Evolutionary conservation across 2,113 vertebrate species (phyloP).

Genomic region (Balaenoptera acutorostrata): DNA sequence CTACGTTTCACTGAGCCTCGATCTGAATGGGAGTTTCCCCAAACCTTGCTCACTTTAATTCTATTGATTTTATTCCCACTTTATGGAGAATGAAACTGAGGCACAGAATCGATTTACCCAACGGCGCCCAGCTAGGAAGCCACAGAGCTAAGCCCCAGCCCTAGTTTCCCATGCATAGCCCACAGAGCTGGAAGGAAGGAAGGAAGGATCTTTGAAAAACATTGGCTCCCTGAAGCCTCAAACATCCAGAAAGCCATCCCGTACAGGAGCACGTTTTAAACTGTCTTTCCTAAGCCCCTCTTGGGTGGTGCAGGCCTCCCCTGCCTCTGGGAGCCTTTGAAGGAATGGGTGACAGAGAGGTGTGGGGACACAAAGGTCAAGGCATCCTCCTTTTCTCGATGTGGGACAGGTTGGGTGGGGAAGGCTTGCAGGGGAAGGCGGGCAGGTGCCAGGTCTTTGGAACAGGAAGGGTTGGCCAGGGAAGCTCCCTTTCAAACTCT

Average conservation of each 20-base stretch:
- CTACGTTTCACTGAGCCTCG: background rate
- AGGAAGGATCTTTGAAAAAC: background rate
- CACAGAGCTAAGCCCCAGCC: background rate
- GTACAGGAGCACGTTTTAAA: background rate
- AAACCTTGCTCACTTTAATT: background rate
- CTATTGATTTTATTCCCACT: background rate
- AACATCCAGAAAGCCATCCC: background rate
- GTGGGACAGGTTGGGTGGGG: background rate
- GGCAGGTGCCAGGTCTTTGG: background rate
- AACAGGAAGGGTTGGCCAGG: no score
- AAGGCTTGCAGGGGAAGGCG: background rate
- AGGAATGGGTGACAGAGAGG: background rate
- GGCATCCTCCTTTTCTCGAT: rapidly evolving
- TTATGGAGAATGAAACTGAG: background rate
- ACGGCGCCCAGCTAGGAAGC: background rate
- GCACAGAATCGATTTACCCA: background rate
- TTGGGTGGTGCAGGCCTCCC: no score
- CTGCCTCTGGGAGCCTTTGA: background rate
- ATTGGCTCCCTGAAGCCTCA: background rate
- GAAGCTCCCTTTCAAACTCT: background rate
- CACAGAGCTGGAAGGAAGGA: background rate
- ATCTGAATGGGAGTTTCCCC: background rate
- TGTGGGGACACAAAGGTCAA: background rate
- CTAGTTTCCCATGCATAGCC: background rate
- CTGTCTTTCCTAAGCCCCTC: background rate